Conservation (phyloP, 2,888 invertebrate genomes). For the Troilus luridus region DNA sequence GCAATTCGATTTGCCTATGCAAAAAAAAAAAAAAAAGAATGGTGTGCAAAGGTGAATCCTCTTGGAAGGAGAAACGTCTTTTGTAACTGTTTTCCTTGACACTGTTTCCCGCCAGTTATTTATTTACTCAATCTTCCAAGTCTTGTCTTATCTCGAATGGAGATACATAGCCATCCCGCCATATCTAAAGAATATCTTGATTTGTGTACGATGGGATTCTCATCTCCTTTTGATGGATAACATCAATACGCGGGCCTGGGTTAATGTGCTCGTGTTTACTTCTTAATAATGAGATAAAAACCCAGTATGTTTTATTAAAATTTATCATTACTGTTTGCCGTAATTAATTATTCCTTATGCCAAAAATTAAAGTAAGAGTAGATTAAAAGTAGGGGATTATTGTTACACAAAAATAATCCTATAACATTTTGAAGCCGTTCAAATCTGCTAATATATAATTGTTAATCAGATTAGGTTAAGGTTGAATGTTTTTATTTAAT, state of each 20-base stretch:
- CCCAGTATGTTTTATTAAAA: too few relatives aligned
- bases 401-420: too few relatives aligned
- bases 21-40: not conserved
- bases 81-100: conserved; percentile 34
- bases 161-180: not conserved
- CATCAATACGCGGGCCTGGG: not conserved
- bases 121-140: conserved; percentile 42
- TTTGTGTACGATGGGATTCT: not conserved
- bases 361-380: too few relatives aligned
- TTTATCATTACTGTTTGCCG: too few relatives aligned
- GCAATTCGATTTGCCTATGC: not conserved
- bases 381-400: too few relatives aligned
- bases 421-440: too few relatives aligned
- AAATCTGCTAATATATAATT: too few relatives aligned
- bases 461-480: too few relatives aligned
- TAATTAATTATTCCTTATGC: too few relatives aligned
- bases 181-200: not conserved
- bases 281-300: not conserved
- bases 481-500: too few relatives aligned
- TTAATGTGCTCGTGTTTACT: not conserved
- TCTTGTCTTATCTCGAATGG: conserved; percentile 27
- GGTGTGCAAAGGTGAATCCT: conserved; percentile 39
- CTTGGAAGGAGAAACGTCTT: conserved; percentile 27
- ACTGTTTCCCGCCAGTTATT: conserved; percentile 44
- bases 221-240: not conserved